These are phyloP conservation scores for Gouania willdenowi DNA, from an alignment of 2,797 vertebrate species.

Conservation along the genomic window DNA sequence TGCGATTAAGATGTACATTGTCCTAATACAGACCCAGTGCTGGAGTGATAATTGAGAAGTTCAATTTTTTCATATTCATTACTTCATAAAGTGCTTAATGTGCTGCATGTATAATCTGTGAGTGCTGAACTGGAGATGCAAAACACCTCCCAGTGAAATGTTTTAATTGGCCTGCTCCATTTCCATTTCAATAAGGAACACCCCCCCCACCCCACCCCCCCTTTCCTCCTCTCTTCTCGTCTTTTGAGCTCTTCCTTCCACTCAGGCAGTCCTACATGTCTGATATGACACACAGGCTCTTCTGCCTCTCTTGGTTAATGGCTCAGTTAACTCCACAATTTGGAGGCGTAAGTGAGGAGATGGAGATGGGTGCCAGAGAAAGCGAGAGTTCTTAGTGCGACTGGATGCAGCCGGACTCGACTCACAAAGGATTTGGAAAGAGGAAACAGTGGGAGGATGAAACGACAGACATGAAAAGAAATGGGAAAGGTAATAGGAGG, in stretches of 20 bases:
- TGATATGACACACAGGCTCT: conserved; percentile 58
- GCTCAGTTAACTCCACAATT: conserved; percentile 52
- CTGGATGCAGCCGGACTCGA: conserved; percentile 51
- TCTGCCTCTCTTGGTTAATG: conserved; percentile 53
- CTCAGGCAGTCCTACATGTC: conserved; percentile 54
- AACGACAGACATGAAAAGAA: conserved; percentile 55
- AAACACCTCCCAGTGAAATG: conserved; percentile 70
- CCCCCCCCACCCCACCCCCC: conserved; percentile 41
- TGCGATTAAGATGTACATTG: conserved; percentile 29
- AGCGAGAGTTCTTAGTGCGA: conserved; percentile 42
- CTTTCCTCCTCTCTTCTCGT: conserved; percentile 17
- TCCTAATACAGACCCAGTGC: conserved; percentile 54
- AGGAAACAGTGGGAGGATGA: conserved; percentile 53
- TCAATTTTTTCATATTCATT: conserved; percentile 70
- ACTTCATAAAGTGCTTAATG: conserved; percentile 74
- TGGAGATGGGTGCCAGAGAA: conserved; percentile 30
- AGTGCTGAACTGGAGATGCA: conserved; percentile 61
- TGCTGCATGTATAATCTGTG: conserved; percentile 71
- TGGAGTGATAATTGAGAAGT: conserved; percentile 57
- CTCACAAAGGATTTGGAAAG: conserved; percentile 50
- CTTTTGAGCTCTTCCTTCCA: conserved; percentile 51
- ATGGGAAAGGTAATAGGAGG: conserved; percentile 37
- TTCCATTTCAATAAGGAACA: conserved; percentile 73
- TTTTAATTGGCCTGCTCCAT: conserved; percentile 74
- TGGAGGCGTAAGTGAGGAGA: conserved; percentile 30